A percentile compares a stretch with the other conserved stretches of the same genome.
Conservation (phyloP, 2,797 vertebrate species). For the Avahi laniger region DNA sequence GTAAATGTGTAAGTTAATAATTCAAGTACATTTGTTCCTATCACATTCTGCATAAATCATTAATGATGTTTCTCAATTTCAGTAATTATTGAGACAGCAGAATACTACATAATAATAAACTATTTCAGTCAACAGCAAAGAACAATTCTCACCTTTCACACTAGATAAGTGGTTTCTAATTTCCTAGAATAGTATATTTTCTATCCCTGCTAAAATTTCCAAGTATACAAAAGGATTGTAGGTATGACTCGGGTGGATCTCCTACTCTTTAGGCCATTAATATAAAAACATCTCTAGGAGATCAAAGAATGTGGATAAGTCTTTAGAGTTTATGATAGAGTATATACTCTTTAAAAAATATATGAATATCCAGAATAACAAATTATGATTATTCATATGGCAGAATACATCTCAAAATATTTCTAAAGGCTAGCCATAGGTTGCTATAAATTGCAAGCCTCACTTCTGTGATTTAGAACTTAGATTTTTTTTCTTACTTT, state of each 20-base stretch:
- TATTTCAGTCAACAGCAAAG: conserved; percentile 3
- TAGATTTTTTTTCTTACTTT: conserved; percentile 11
- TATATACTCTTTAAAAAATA: neutral
- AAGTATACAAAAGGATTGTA: neutral
- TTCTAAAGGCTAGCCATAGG: neutral
- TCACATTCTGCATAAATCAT: neutral
- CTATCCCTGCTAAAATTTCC: neutral
- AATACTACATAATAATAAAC: neutral
- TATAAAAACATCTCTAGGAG: neutral
- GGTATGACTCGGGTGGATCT: neutral
- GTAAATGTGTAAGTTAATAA: conserved; percentile 23
- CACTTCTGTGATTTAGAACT: neutral
- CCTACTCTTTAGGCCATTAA: neutral
- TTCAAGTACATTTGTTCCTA: neutral
- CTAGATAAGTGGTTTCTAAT: neutral
- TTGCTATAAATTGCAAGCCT: neutral
- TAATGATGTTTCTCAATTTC: conserved; percentile 5
- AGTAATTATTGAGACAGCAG: neutral
- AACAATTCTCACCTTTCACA: neutral
- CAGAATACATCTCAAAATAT: neutral
- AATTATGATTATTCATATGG: neutral
- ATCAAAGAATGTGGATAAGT: neutral
- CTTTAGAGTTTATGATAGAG: neutral
- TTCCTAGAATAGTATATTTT: neutral
- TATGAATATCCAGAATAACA: neutral